Evolutionary conservation across 2,888 invertebrate genomes (phyloP).

Genomic region (Lepetodrilus schrolli): DNA sequence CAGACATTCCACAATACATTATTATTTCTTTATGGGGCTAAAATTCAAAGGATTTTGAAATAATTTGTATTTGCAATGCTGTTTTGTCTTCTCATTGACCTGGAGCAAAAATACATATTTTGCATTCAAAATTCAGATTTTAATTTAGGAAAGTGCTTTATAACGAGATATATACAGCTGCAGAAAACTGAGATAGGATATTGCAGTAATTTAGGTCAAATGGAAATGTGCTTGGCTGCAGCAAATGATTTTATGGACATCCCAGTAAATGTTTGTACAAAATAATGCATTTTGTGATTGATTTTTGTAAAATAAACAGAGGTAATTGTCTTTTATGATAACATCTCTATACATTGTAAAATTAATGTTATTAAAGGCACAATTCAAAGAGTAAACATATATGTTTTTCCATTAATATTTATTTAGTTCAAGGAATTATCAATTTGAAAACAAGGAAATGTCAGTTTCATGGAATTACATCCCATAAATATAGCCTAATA

Average conservation of each 20-base stretch:
- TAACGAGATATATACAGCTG: neutral
- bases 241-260: neutral
- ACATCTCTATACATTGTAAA: no score
- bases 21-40: neutral
- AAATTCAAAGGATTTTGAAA: neutral
- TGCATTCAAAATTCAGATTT: neutral
- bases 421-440: no score
- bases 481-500: no score
- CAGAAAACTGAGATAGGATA: neutral
- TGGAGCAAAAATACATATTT: neutral
- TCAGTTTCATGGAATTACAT: no score
- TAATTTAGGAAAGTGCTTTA: neutral
- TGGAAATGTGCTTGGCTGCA: neutral
- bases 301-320: no score
- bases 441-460: no score
- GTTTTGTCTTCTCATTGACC: neutral
- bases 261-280: no score
- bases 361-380: no score
- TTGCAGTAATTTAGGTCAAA: neutral
- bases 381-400: no score
- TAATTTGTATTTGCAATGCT: neutral
- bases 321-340: no score
- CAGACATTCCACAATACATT: neutral
- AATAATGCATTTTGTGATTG: no score
- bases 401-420: no score